A percentile compares a stretch with the other conserved stretches of the same genome.
Evolutionary conservation across 1,140 invertebrate species (phyloP).

Genomic region (Pentalonia nigronervosa): DNA sequence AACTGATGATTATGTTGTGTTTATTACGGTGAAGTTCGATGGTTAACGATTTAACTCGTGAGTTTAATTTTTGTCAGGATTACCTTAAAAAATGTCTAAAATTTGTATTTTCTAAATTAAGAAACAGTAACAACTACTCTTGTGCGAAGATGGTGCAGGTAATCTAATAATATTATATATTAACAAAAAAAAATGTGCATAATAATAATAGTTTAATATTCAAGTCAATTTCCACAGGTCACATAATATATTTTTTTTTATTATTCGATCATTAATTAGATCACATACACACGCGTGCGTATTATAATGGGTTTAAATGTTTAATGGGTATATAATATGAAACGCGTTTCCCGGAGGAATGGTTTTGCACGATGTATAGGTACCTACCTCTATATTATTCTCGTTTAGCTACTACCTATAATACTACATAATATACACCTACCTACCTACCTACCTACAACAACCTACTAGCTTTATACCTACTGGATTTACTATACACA

Average conservation of each 20-base stretch:
- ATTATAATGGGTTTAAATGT: neutral
- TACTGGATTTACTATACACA: neutral
- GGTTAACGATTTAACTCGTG: too few species aligned
- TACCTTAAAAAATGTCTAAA: too few species aligned
- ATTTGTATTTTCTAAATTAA: too few species aligned
- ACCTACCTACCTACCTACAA: neutral
- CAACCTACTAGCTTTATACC: neutral
- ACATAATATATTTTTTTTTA: neutral
- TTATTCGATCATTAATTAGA: slow-evolving; percentile 26
- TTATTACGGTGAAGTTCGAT: too few species aligned
- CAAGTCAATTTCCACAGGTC: neutral
- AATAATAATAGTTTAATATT: neutral
- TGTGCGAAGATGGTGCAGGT: too few species aligned
- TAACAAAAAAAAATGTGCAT: neutral
- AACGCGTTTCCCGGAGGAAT: neutral
- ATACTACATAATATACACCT: slow-evolving; percentile 1
- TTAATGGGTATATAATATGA: neutral
- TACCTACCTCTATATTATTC: neutral
- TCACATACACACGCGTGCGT: neutral
- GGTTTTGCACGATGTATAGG: neutral
- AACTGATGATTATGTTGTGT: too few species aligned
- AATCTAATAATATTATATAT: too few species aligned
- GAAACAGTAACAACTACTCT: too few species aligned
- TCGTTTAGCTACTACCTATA: neutral
- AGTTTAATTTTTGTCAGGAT: too few species aligned